Conservation (phyloP, 2,888 invertebrate genomes). For the Chloroclystis v-ata region DNA sequence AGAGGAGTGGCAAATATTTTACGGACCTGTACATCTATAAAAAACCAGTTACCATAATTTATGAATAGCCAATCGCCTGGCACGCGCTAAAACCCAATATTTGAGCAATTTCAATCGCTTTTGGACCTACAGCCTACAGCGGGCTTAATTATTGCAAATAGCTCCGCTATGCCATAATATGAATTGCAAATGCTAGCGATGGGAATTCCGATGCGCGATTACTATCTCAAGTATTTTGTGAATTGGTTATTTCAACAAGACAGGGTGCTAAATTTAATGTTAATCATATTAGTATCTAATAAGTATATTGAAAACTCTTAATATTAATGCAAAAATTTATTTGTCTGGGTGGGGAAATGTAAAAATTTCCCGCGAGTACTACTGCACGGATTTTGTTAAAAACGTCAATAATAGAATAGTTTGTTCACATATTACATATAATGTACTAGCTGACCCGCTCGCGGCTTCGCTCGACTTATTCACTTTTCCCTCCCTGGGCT, state of each 20-base stretch:
- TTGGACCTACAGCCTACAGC: neutral
- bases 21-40: too few relatives aligned
- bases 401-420: too few relatives aligned
- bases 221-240: constrained; percentile 5
- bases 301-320: too few relatives aligned
- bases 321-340: too few relatives aligned
- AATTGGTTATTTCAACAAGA: neutral
- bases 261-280: neutral
- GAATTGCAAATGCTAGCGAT: constrained; percentile 8
- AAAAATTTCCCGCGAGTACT: too few relatives aligned
- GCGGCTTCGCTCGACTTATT: too few relatives aligned
- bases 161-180: constrained; percentile 6
- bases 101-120: neutral
- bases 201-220: constrained; percentile 8
- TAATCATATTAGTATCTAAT: neutral
- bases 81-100: neutral
- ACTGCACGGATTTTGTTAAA: too few relatives aligned
- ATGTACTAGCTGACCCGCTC: too few relatives aligned
- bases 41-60: neutral
- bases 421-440: too few relatives aligned
- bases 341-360: too few relatives aligned
- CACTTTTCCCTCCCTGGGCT: too few relatives aligned
- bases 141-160: constrained; percentile 4
- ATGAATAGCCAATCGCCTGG: neutral
- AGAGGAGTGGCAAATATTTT: too few relatives aligned